Evolutionary conservation across 2,888 invertebrate species (phyloP), one percentile per base, ranked within the genome.

Genomic region (Parnassius orleans): DNA sequence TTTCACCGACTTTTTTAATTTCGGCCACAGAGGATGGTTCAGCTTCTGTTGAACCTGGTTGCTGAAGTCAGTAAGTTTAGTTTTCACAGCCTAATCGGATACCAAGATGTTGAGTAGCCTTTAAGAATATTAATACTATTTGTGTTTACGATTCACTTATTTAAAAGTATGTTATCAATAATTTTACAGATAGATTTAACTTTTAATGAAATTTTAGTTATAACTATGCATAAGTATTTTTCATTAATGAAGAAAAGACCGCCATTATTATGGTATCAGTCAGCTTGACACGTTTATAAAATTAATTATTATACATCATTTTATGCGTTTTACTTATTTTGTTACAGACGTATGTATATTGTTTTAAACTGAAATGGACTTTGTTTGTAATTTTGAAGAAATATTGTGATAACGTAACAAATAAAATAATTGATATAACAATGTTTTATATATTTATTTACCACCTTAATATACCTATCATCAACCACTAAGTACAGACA

Each of bases 21-120:
- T 84, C 50, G 77, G 82, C 48, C 87, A 90, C 63, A 80, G 91
- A 55, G 87, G 86, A 41, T 91, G 91, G 91, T 91, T 91, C 74
- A 87, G 86, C 76, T 91, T 85, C 73, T 91, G 91, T 71, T 91
- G 74, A 86, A 62, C 53, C 14, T 33, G 54, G 53, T 51, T 19
- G 33, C 9, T 48, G n/a, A 54, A 61, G 62, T 14, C 14, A 57
- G 11, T n/a, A 57, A 42, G 11, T 52, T 58, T 53, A 53, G 41
- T 33, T 57, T 33, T 57, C 43, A 15, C 33, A 41, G 52, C 47
- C 42, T 47, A 15, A 48, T 54, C 41, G 51, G 12, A 9, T 2
- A 15, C 19, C 53, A 60, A 44, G 24, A 58, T 5, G 10, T 54
- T 43, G 53, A 43, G 15, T 60, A 58, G 58, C 3, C n/a, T 56